Percentiles rank a stretch among this genome's conserved stretches.
Evolutionary conservation across 2,888 invertebrate species (phyloP).

Genomic region (Pecten maximus): DNA sequence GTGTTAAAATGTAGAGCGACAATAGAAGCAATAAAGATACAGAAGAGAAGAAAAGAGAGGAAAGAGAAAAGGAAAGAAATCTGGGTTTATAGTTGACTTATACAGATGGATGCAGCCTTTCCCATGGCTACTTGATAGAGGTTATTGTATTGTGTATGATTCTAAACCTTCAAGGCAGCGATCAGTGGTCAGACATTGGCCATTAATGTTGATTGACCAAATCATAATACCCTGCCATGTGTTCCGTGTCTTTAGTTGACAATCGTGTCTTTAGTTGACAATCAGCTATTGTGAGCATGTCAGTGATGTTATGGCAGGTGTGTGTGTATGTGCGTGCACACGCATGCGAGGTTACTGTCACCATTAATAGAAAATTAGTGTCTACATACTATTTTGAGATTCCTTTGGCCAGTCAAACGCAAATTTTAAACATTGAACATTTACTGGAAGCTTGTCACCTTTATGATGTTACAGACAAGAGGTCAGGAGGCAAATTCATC

Average conservation of each 20-base stretch:
- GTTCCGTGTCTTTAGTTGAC: neutral
- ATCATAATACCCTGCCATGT: neutral
- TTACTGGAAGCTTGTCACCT: no score
- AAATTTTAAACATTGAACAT: no score
- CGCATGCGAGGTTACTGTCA: no score
- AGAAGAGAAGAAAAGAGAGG: neutral
- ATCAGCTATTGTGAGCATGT: neutral
- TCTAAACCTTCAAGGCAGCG: neutral
- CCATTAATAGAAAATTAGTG: no score
- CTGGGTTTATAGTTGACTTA: neutral
- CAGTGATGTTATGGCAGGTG: no score
- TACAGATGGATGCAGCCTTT: neutral
- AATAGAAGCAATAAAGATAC: neutral
- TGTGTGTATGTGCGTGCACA: no score
- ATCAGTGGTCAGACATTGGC: neutral
- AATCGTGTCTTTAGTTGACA: no score
- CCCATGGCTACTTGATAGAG: neutral
- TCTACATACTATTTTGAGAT: no score
- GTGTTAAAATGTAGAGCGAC: neutral
- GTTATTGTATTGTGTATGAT: neutral
- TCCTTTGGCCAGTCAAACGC: no score
- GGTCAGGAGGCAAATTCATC: no score
- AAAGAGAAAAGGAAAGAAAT: neutral
- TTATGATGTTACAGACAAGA: no score
- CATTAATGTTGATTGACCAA: neutral